These are phyloP conservation scores for Cherax destructor DNA, from an alignment of 1,140 invertebrate genomes.

Conservation along the genomic window DNA sequence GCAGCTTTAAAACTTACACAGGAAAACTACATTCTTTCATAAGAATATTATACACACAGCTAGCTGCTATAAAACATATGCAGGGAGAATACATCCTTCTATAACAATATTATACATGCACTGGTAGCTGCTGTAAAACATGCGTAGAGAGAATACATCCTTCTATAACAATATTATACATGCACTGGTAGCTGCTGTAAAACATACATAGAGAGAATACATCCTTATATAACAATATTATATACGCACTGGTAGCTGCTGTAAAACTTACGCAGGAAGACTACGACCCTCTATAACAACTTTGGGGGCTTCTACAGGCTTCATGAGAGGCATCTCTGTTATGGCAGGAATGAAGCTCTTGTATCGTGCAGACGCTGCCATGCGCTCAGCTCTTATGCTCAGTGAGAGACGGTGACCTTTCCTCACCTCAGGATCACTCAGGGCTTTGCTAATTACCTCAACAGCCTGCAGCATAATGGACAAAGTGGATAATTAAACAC, in stretches of 20 bases:
- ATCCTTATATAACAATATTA: too few relatives aligned
- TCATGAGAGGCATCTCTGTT: constrained; percentile 45
- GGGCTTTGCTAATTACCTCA: constrained; percentile 74
- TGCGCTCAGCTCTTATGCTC: constrained; percentile 74
- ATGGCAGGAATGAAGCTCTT: constrained; percentile 69
- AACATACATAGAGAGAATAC: too few relatives aligned
- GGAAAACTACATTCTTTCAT: too few relatives aligned
- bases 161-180: constrained; percentile 72
- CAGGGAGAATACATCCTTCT: too few relatives aligned
- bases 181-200: too few relatives aligned
- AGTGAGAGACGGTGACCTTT: constrained; percentile 76
- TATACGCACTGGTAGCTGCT: too few relatives aligned
- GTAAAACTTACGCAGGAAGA: constrained; percentile 44
- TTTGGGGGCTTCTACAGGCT: constrained; percentile 73
- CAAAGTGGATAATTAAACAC: background rate
- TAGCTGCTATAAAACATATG: too few relatives aligned
- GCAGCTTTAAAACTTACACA: too few relatives aligned
- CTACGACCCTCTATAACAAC: constrained; percentile 72
- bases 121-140: background rate
- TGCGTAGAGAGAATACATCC: constrained; percentile 57
- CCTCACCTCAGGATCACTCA: constrained; percentile 75
- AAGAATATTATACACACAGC: too few relatives aligned
- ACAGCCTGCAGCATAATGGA: constrained; percentile 72
- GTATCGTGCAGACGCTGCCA: constrained; percentile 73
- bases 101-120: too few relatives aligned